Conservation (phyloP, 1,140 invertebrate species). For the Ceratitis capitata region DNA sequence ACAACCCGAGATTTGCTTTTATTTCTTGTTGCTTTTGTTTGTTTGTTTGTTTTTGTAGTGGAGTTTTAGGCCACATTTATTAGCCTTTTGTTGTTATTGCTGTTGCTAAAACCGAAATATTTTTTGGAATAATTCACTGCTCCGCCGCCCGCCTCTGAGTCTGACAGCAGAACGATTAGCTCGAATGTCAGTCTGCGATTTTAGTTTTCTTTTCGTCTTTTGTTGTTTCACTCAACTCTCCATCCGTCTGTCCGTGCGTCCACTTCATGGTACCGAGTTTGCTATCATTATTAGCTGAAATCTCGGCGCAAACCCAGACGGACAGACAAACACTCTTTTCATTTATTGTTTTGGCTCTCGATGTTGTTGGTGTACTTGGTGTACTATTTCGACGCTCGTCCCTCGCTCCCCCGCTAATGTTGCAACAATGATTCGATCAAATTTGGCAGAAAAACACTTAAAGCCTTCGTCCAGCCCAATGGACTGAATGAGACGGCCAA, state of each 20-base stretch:
- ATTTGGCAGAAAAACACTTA: slow-evolving; percentile 22
- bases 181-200: slow-evolving; percentile 27
- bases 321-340: slow-evolving; percentile 5
- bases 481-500: neutral
- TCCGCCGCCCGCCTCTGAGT: slow-evolving; percentile 40
- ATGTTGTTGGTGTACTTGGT: neutral
- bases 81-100: neutral
- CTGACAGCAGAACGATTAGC: slow-evolving; percentile 43
- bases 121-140: neutral
- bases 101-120: neutral
- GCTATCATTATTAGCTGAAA: slow-evolving; percentile 20
- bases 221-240: neutral
- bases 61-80: neutral
- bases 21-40: neutral
- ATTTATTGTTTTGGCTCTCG: neutral
- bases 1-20: neutral
- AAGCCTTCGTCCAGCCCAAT: neutral
- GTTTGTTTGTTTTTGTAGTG: neutral
- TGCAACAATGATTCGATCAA: slow-evolving; percentile 60
- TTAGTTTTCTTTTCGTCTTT: too few relatives aligned
- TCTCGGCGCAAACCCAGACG: too few relatives aligned
- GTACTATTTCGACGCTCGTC: neutral
- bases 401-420: slow-evolving; percentile 50
- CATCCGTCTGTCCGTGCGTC: neutral
- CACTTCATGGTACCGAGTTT: neutral